Evolutionary conservation across 2,113 vertebrate genomes (phyloP).

Genomic region (Polyodon spathula): DNA sequence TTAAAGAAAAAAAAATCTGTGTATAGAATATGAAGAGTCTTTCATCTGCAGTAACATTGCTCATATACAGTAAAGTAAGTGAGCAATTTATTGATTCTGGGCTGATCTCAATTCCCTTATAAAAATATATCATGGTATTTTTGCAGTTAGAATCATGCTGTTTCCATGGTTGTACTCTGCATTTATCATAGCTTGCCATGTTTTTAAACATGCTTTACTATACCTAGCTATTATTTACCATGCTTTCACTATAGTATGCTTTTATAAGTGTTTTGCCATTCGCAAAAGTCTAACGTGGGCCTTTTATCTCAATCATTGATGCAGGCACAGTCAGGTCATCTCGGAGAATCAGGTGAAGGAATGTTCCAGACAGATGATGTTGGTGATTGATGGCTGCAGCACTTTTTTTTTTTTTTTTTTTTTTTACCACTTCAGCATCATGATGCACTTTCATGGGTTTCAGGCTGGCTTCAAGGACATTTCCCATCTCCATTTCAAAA

Average conservation of each 20-base stretch:
- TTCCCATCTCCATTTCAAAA: no score
- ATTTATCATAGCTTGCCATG: no score
- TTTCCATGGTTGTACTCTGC: no score
- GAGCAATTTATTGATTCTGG: background rate
- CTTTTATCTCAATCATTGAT: constrained; percentile 4
- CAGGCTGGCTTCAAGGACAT: no score
- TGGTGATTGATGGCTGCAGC: background rate
- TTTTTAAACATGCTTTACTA: no score
- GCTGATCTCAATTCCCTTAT: background rate
- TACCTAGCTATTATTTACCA: no score
- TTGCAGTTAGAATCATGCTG: no score
- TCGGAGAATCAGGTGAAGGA: background rate
- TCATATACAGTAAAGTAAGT: background rate
- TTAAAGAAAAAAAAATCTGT: no score
- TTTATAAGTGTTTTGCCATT: background rate
- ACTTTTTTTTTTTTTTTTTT: background rate
- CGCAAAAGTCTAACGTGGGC: background rate
- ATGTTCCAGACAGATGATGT: background rate
- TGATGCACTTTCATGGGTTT: background rate
- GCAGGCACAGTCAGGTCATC: background rate
- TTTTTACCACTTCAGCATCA: constrained; percentile 2
- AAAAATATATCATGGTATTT: no score
- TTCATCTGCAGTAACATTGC: background rate
- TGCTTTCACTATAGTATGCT: no score
- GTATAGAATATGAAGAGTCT: background rate